Evolutionary conservation across 2,113 vertebrate genomes (phyloP).

Genomic region (Hydrochoerus hydrochaeris): DNA sequence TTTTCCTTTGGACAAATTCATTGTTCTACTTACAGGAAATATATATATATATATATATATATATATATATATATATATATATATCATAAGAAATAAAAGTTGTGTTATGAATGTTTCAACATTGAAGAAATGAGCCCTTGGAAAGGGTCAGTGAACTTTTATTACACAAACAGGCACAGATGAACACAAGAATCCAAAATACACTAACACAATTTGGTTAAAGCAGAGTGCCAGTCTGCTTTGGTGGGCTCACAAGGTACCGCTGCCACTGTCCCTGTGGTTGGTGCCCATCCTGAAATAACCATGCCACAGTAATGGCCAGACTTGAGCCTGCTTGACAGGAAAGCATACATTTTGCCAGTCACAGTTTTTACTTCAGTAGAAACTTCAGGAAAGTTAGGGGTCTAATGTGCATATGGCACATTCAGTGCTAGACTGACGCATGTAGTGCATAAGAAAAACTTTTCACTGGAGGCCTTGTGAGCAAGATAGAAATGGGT

Average conservation of each 20-base stretch:
- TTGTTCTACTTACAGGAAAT: not conserved
- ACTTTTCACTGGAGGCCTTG: not conserved
- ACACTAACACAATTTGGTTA: not conserved
- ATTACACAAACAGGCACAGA: not conserved
- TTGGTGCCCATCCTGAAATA: not conserved
- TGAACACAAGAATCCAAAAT: not conserved
- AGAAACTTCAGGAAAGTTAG: not conserved
- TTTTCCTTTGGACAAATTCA: not conserved
- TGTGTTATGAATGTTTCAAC: not conserved
- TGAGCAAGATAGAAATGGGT: not conserved
- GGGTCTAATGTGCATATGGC: not conserved
- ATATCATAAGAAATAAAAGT: not conserved
- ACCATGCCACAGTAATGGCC: not conserved
- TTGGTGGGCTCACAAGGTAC: not conserved
- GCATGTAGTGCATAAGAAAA: not conserved
- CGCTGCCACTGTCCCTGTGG: not conserved
- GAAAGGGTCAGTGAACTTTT: not conserved
- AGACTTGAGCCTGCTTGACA: conserved; percentile 22
- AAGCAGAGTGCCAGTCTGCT: not conserved
- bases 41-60: not conserved
- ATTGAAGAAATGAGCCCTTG: not conserved
- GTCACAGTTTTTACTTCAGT: not conserved
- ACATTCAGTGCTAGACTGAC: not conserved
- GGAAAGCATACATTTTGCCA: conserved; percentile 4
- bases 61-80: not conserved